phyloP scores from a whole-genome alignment of 2,113 vertebrate genomes.

The Salvelinus namaycush region DNA sequence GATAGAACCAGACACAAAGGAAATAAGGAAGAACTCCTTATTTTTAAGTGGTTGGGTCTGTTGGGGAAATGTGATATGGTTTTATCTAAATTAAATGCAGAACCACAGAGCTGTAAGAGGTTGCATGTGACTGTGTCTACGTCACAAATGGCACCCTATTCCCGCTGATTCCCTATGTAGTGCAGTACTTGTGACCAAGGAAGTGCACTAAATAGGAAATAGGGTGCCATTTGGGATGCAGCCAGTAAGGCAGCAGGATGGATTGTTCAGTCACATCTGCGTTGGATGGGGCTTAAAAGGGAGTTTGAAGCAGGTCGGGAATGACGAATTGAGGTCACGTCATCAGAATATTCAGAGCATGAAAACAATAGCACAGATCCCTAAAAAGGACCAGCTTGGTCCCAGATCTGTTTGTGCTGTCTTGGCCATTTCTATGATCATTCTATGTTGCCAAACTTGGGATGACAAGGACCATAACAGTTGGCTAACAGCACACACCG shows the following conservation, averaged over 20 bases:
- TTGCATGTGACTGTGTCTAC: constrained; percentile 37
- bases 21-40: constrained; percentile 14
- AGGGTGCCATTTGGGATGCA: too few species aligned
- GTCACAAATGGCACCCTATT: too few species aligned
- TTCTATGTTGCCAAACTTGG: too few species aligned
- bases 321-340: neutral
- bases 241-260: too few species aligned
- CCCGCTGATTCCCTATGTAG: too few species aligned
- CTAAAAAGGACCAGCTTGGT: too few species aligned
- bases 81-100: constrained; percentile 47
- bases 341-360: neutral
- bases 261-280: constrained; percentile 55
- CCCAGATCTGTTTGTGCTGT: too few species aligned
- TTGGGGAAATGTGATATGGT: constrained; percentile 25
- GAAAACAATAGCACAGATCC: too few species aligned
- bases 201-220: too few species aligned
- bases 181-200: too few species aligned
- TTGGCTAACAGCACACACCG: neutral
- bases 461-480: neutral
- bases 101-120: constrained; percentile 22
- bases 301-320: constrained; percentile 4
- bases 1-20: constrained; percentile 28
- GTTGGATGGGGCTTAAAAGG: constrained; percentile 36
- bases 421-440: too few species aligned
- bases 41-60: constrained; percentile 19